Conservation (phyloP, 2,888 invertebrate species). For the Lepidochitona cinerea region DNA sequence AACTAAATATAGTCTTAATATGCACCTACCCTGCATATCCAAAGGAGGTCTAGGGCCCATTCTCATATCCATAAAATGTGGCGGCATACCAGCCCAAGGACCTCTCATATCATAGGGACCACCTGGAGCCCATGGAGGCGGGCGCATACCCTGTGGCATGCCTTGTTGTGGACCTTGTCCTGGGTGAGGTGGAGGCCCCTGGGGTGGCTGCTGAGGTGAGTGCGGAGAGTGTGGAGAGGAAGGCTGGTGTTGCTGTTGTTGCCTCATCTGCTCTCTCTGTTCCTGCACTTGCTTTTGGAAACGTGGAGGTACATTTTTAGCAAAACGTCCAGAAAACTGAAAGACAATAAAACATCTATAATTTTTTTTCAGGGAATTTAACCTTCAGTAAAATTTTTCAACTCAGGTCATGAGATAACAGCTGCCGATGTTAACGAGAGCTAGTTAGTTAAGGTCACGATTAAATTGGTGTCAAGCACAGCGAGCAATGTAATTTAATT, state of each 20-base stretch:
- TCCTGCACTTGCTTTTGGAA: constrained; percentile 61
- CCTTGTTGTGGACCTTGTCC: constrained; percentile 44
- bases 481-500: too few species aligned
- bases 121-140: constrained; percentile 44
- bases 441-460: too few species aligned
- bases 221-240: constrained; percentile 11
- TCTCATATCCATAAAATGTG: constrained; percentile 54
- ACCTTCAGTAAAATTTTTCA: too few species aligned
- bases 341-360: too few species aligned
- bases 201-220: constrained; percentile 27
- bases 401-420: too few species aligned
- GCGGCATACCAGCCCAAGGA: constrained; percentile 49
- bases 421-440: too few species aligned
- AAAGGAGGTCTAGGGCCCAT: constrained; percentile 58
- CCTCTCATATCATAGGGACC: constrained; percentile 37
- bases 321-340: constrained; percentile 79
- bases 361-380: too few species aligned
- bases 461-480: too few species aligned
- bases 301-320: constrained; percentile 87
- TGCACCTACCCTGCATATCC: constrained; percentile 61
- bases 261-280: constrained; percentile 32
- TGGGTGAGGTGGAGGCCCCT: constrained; percentile 36
- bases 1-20: too few species aligned
- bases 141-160: constrained; percentile 62
- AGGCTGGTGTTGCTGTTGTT: constrained; percentile 17